Conservation (phyloP, 2,113 vertebrate genomes). For the Azemiops feae region DNA sequence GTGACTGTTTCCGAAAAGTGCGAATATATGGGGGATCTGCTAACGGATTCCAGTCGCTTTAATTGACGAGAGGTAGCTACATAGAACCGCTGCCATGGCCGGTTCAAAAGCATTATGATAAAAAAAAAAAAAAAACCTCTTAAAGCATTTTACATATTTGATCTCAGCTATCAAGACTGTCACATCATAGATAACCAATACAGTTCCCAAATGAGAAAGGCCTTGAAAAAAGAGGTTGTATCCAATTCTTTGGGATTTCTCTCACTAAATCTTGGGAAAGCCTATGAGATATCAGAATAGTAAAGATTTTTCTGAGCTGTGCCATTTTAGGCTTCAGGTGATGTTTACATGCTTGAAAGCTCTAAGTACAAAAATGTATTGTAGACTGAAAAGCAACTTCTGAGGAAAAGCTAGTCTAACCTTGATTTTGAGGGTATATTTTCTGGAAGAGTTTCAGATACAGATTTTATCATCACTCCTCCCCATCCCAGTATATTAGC, state of each 20-base stretch:
- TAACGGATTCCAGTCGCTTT: conserved; percentile 93
- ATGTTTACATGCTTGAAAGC: background rate
- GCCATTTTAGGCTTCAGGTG: background rate
- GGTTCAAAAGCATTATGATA: background rate
- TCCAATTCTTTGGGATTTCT: background rate
- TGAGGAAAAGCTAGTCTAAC: background rate
- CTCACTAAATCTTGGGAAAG: background rate
- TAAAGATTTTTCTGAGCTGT: background rate
- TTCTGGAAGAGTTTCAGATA: background rate
- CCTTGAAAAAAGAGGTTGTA: background rate
- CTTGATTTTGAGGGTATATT: background rate
- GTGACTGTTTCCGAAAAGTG: conserved; percentile 95
- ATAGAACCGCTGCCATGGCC: conserved; percentile 85
- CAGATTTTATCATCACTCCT: background rate
- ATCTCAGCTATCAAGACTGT: background rate
- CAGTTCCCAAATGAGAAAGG: background rate
- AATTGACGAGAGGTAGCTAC: conserved; percentile 93
- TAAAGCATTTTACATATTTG: conserved; percentile 30
- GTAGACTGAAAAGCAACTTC: background rate
- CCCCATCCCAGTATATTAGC: background rate
- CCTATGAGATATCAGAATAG: background rate
- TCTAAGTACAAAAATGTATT: background rate
- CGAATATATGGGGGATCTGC: conserved; percentile 94
- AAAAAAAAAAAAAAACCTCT: background rate
- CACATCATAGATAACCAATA: background rate